These are phyloP conservation scores for Tillus elongatus DNA, from an alignment of 2,888 invertebrate species.

Conservation along the genomic window DNA sequence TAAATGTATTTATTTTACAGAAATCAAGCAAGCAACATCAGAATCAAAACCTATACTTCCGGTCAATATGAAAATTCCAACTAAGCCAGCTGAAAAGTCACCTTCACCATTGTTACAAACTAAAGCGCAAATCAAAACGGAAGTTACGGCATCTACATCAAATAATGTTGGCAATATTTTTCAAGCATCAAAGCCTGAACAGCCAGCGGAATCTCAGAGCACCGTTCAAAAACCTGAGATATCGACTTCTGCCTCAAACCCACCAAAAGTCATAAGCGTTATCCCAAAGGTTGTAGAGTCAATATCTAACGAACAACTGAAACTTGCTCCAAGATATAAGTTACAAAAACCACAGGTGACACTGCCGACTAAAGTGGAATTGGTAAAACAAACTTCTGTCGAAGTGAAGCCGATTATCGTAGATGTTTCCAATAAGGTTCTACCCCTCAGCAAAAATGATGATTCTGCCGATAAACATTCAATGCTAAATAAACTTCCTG, in stretches of 20 bases:
- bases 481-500: not conserved
- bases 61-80: too few species aligned
- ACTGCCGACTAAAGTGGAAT: slow-evolving; percentile 3
- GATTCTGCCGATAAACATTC: too few species aligned
- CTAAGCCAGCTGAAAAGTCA: too few species aligned
- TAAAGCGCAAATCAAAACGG: not conserved
- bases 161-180: slow-evolving; percentile 6
- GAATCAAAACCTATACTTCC: too few species aligned
- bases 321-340: not conserved
- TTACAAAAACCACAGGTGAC: too few species aligned
- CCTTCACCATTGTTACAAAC: too few species aligned
- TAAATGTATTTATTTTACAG: too few species aligned
- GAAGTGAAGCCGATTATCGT: not conserved
- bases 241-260: too few species aligned
- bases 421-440: not conserved
- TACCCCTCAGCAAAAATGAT: too few species aligned
- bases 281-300: slow-evolving; percentile 28
- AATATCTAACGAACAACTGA: not conserved
- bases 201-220: too few species aligned
- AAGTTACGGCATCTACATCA: not conserved
- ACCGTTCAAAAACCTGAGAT: too few species aligned
- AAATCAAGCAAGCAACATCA: too few species aligned
- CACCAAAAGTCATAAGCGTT: slow-evolving; percentile 30
- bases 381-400: slow-evolving; percentile 9
- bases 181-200: not conserved